phyloP scores from a whole-genome alignment of 2,888 invertebrate genomes.

The Leptopilina myrica region DNA sequence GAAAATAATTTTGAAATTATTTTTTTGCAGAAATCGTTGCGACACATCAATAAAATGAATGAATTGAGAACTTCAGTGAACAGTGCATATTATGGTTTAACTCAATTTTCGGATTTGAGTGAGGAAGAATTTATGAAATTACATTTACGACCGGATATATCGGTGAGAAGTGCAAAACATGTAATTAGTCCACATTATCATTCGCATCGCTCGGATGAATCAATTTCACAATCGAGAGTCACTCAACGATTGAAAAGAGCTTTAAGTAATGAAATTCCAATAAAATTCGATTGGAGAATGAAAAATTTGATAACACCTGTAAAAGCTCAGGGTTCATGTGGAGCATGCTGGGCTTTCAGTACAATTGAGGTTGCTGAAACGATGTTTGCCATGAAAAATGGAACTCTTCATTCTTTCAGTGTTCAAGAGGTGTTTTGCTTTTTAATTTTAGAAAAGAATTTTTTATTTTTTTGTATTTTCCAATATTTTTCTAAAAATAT shows the following conservation, averaged over 20 bases:
- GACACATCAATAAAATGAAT: slow-evolving; percentile 77
- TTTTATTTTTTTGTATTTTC: slow-evolving; percentile 27
- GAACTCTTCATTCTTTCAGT: slow-evolving; percentile 81
- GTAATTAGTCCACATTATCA: slow-evolving; percentile 61
- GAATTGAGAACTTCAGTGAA: slow-evolving; percentile 70
- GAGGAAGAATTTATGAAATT: slow-evolving; percentile 79
- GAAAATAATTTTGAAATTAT: background rate
- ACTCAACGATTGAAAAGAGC: slow-evolving; percentile 56
- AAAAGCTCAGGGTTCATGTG: slow-evolving; percentile 86
- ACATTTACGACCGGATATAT: slow-evolving; percentile 70
- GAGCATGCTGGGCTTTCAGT: slow-evolving; percentile 93
- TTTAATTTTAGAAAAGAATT: slow-evolving; percentile 9
- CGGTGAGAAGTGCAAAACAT: slow-evolving; percentile 63
- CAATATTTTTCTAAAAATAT: background rate
- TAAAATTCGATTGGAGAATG: slow-evolving; percentile 80
- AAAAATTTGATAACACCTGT: slow-evolving; percentile 83
- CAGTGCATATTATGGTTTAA: slow-evolving; percentile 80
- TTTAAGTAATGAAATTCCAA: slow-evolving; percentile 55
- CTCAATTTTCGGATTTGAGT: slow-evolving; percentile 81
- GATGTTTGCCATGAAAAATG: slow-evolving; percentile 84
- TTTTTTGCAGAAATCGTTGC: slow-evolving; percentile 77
- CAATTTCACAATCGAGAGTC: background rate
- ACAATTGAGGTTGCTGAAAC: slow-evolving; percentile 86
- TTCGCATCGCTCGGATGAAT: slow-evolving; percentile 57
- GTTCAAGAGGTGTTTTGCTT: slow-evolving; percentile 81